Conservation (phyloP, 2,113 vertebrate species). For the Oostethus manadensis region DNA sequence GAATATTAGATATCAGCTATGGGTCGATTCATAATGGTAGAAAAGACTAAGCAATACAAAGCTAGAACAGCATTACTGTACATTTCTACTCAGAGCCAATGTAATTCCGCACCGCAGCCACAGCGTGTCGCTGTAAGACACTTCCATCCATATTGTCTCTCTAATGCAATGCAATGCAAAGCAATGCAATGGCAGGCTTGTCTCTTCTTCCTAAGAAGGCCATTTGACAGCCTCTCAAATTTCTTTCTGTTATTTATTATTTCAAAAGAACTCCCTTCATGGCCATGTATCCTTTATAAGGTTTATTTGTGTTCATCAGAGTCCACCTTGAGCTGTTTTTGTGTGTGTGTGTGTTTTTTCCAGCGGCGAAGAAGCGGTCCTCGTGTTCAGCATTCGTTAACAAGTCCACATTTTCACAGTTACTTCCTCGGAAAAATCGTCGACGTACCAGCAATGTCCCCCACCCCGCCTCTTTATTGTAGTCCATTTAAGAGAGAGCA, state of each 20-base stretch:
- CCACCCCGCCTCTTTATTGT: constrained; percentile 60
- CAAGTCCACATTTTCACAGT: constrained; percentile 64
- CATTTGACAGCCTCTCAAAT: constrained; percentile 52
- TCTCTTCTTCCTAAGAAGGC: constrained; percentile 45
- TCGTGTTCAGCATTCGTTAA: constrained; percentile 38
- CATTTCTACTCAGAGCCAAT: constrained; percentile 70
- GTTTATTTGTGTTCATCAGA: constrained; percentile 52
- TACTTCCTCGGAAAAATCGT: constrained; percentile 65
- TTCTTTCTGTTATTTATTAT: constrained; percentile 30
- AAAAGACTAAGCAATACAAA: constrained; percentile 79
- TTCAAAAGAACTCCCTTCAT: constrained; percentile 63
- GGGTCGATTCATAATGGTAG: constrained; percentile 73
- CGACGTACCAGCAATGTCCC: constrained; percentile 53
- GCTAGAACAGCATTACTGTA: constrained; percentile 76
- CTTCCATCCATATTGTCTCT: constrained; percentile 60
- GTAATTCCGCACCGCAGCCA: constrained; percentile 76
- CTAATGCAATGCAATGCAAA: no score
- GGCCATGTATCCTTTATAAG: constrained; percentile 66
- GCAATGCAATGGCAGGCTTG: constrained; percentile 58
- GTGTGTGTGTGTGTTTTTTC: constrained; percentile 12
- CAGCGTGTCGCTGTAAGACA: constrained; percentile 74
- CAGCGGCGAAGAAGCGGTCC: constrained; percentile 40
- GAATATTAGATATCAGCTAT: constrained; percentile 75
- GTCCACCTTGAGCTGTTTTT: constrained; percentile 42
- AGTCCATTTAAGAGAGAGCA: constrained; percentile 76